Evolutionary conservation across 2,888 invertebrate genomes (phyloP).

Genomic region (Melipona beecheii): DNA sequence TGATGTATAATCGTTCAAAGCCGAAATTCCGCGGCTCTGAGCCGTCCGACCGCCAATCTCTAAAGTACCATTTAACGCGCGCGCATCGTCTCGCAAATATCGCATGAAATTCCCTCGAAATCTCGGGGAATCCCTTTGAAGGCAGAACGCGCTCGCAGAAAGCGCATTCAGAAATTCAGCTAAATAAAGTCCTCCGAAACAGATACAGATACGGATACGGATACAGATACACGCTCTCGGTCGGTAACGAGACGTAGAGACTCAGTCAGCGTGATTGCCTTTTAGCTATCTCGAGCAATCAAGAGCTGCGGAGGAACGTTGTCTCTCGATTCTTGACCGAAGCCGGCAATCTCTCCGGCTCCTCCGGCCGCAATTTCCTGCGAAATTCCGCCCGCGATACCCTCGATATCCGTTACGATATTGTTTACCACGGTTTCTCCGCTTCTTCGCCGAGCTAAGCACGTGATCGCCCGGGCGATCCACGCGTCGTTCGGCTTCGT

Average conservation of each 20-base stretch:
- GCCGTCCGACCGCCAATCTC: background rate
- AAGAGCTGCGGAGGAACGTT: background rate
- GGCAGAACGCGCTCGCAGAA: background rate
- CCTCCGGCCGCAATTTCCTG: slow-evolving; percentile 20
- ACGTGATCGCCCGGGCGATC: background rate
- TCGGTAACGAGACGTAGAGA: background rate
- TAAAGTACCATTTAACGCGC: background rate
- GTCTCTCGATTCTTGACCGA: slow-evolving; percentile 7
- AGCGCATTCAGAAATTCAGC: background rate
- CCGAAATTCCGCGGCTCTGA: background rate
- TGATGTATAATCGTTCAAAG: background rate
- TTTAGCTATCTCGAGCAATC: background rate
- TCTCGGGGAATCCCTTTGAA: background rate
- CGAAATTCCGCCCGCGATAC: background rate
- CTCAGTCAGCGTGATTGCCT: background rate
- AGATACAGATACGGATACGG: too few species aligned
- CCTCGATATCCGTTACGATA: slow-evolving; percentile 38
- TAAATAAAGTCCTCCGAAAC: too few species aligned
- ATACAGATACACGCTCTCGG: background rate
- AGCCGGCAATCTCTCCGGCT: slow-evolving; percentile 29
- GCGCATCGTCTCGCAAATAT: background rate
- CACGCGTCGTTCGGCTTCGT: slow-evolving; percentile 38
- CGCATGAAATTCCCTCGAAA: background rate
- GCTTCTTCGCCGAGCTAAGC: too few species aligned
- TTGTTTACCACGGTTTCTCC: slow-evolving; percentile 30